These are phyloP conservation scores for Helicoverpa armigera DNA, from an alignment of 1,140 invertebrate genomes.

Conservation along the genomic window DNA sequence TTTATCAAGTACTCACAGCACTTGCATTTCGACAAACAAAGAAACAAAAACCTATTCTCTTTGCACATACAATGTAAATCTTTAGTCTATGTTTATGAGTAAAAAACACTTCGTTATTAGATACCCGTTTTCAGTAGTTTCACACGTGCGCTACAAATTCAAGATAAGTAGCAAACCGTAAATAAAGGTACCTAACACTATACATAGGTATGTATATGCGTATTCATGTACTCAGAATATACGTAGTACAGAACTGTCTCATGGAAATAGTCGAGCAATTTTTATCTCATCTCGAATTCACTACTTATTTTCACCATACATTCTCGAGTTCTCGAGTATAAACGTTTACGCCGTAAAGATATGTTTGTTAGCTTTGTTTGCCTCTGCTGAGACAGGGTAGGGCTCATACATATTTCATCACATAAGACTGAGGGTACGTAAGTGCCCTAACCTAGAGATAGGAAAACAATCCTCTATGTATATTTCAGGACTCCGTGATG, in stretches of 20 bases:
- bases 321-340: neutral
- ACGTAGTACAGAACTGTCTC: neutral
- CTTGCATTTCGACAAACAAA: no score
- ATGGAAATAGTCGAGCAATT: neutral
- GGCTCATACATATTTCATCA: conserved; percentile 43
- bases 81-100: no score
- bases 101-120: no score
- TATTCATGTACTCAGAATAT: no score
- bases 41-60: no score
- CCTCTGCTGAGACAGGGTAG: neutral
- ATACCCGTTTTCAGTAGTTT: no score
- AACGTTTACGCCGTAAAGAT: conserved; percentile 25
- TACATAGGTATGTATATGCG: no score
- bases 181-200: no score
- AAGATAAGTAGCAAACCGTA: no score
- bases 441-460: conserved; percentile 38
- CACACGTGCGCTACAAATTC: neutral
- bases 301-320: neutral
- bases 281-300: conserved; percentile 12
- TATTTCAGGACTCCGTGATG: conserved; percentile 28
- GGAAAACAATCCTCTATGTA: conserved; percentile 42
- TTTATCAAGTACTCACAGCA: no score
- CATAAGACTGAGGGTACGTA: conserved; percentile 27
- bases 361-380: conserved; percentile 33
- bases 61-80: no score